These are phyloP conservation scores for Micrastur ruficollis DNA, from an alignment of 2,797 vertebrate genomes.

Conservation along the genomic window DNA sequence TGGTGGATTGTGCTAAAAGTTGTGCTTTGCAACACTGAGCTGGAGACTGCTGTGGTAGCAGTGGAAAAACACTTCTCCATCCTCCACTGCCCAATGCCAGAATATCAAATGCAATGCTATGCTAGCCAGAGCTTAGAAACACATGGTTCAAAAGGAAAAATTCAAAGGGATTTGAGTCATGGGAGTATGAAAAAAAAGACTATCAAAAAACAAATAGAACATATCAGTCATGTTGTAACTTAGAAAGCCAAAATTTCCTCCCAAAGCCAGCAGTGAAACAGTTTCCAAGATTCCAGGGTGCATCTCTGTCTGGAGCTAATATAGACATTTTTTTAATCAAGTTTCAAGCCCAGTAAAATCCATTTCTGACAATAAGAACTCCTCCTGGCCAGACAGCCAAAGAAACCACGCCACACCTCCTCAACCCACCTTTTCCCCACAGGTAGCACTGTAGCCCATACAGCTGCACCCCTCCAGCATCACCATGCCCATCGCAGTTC, in stretches of 20 bases:
- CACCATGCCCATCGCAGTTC: fast-evolving
- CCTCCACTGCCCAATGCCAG: conserved; percentile 1
- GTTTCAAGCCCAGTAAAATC: not conserved
- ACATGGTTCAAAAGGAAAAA: conserved; percentile 53
- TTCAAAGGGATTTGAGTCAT: conserved; percentile 49
- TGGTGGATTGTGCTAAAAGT: not conserved
- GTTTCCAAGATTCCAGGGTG: conserved; percentile 68
- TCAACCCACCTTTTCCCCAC: not conserved
- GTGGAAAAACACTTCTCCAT: conserved; percentile 55
- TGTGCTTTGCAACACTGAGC: not conserved
- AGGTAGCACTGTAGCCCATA: not conserved
- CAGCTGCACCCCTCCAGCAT: not conserved
- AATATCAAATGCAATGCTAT: not conserved
- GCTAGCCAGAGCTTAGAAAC: conserved; percentile 12
- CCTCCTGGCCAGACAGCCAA: not conserved
- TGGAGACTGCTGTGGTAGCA: not conserved
- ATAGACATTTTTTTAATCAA: not conserved
- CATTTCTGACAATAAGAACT: not conserved
- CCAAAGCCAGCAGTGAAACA: conserved; percentile 64
- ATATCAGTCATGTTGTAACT: conserved; percentile 52
- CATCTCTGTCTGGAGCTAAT: conserved; percentile 67
- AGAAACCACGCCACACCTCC: not conserved
- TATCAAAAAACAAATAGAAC: conserved; percentile 45
- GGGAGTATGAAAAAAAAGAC: not conserved
- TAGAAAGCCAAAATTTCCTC: conserved; percentile 60